These are phyloP conservation scores for Peromyscus eremicus DNA, from an alignment of 2,797 vertebrate species.

Conservation along the genomic window DNA sequence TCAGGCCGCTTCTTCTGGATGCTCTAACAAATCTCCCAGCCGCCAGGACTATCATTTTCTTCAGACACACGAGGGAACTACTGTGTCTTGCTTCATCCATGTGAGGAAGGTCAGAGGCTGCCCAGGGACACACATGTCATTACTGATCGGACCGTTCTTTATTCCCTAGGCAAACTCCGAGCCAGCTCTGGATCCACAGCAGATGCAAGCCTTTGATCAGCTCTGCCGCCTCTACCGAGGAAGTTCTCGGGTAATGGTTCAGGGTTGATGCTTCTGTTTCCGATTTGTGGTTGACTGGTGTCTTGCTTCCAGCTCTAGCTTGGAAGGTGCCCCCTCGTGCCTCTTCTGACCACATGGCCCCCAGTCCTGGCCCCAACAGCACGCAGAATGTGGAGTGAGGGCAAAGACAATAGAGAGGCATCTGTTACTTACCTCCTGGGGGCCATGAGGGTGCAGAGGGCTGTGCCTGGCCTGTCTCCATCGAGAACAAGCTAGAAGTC, in stretches of 20 bases:
- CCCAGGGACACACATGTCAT: background rate
- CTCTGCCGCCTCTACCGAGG: constrained; percentile 95
- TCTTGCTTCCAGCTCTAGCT: background rate
- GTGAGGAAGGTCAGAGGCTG: background rate
- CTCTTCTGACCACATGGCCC: background rate
- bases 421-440: background rate
- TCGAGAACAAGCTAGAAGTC: background rate
- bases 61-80: background rate
- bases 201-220: constrained; percentile 96
- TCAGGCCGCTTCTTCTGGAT: background rate
- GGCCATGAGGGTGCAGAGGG: background rate
- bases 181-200: constrained; percentile 93
- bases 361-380: background rate
- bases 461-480: background rate
- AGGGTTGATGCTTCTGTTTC: constrained; percentile 17
- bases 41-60: background rate
- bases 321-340: background rate
- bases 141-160: constrained; percentile 54
- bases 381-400: background rate
- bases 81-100: fast-evolving
- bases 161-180: constrained; percentile 90
- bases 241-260: constrained; percentile 93
- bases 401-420: background rate
- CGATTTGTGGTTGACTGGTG: background rate
- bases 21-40: background rate